Base-by-base conservation (phyloP, 2,888 invertebrate species). In the Drosophila mayaguana region DNA sequence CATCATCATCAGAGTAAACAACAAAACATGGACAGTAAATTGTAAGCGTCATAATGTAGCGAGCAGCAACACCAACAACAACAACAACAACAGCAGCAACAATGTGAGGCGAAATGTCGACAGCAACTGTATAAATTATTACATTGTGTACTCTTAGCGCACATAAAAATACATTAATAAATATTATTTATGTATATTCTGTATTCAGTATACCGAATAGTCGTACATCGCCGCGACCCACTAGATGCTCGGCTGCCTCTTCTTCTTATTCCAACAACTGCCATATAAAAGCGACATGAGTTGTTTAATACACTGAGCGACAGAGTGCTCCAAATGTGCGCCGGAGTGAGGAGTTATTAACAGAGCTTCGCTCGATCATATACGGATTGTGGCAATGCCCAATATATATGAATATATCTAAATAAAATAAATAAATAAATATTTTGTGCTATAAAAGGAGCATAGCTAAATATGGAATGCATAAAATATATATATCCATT, bases 101-200 rank as follows among this genome's bases (percentile, higher is more conserved):
- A 62, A 62, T 32, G 64, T 54, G 51, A 62, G 62, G 63, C 77
- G 55, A 63, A 68, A 51, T 61, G 85, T 75, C 76, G 87, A 72
- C 80, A 79, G 83, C 85, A 87, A 88, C 89, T 87, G 87, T 85
- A 87, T 90, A 89, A 88, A 86, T 89, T 90, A 89, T 89, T 87
- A 84, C 85, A 84, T 79, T 89, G 86, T 89, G 87, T 88, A 87
- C 89, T 83, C 90, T 81, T 79, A 88, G 90, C 89, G 89, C 83
- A 85, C 90, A 89, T 89, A 90, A 90, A 90, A 89, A 88, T 90
- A 88, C 83, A 90, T 90, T 90, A 83, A 90, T 91, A 89, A 88
- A 90, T 90, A 81, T 90, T 90, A 90, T 90, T 90, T 90, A 91
- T 89, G 88, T 78, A 83, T 76, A 70, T 83, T 76, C 75, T 69